A percentile compares a stretch with the other conserved stretches of the same genome.
Conservation (phyloP, 2,797 vertebrate genomes). For the Hafferia zeledoni region DNA sequence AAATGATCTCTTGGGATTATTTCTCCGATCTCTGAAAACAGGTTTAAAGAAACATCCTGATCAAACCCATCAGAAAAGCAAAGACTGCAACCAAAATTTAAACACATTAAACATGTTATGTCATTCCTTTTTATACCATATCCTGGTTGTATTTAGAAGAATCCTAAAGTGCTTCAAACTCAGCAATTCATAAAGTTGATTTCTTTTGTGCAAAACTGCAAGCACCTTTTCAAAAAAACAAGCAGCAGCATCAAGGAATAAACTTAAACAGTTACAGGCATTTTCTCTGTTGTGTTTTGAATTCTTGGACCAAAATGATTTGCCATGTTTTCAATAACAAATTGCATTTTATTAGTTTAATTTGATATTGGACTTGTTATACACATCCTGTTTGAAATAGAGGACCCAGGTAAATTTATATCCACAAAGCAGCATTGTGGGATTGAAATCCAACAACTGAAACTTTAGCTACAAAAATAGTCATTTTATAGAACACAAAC, state of each 20-base stretch:
- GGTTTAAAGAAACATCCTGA: background rate
- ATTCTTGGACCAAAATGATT: conserved; percentile 40
- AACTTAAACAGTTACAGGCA: background rate
- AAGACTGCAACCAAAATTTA: background rate
- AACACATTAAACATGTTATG: background rate
- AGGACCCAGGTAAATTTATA: conserved; percentile 59
- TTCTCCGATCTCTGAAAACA: background rate
- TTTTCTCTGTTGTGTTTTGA: background rate
- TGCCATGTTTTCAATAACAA: background rate
- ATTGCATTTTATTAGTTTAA: conserved; percentile 35
- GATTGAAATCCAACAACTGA: conserved; percentile 28
- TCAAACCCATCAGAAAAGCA: background rate
- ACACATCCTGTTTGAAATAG: conserved; percentile 67
- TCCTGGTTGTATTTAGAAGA: background rate
- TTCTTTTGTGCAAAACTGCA: conserved; percentile 60
- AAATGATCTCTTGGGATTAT: background rate
- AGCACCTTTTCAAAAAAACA: conserved; percentile 41
- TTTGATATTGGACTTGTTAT: conserved; percentile 39
- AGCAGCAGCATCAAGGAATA: conserved; percentile 21
- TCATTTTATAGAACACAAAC: conserved; percentile 37
- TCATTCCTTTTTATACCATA: background rate
- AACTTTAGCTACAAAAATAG: conserved; percentile 57
- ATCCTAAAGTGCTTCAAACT: conserved; percentile 58
- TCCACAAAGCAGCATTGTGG: conserved; percentile 33
- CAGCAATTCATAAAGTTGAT: conserved; percentile 33